A percentile compares a stretch with the other conserved stretches of the same genome.
Conservation (phyloP, 2,113 vertebrate genomes). For the Sialia sialis region DNA sequence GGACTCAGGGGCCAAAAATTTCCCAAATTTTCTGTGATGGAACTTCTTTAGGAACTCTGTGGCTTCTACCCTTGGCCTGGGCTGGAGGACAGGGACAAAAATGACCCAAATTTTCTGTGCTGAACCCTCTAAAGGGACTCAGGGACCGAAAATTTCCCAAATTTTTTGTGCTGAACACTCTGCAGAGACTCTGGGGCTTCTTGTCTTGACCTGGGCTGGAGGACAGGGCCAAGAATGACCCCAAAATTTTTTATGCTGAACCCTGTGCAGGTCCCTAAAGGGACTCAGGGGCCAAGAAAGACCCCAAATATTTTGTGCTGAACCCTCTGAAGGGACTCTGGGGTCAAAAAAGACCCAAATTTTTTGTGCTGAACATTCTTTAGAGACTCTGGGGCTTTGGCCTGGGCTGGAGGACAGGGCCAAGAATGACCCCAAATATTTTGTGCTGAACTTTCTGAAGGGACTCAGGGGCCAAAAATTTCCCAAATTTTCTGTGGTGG, state of each 20-base stretch:
- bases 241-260: neutral
- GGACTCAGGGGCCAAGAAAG: neutral
- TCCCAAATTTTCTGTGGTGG: neutral
- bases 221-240: neutral
- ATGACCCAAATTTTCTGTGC: neutral
- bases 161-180: neutral
- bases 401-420: no score
- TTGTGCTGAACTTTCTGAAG: no score
- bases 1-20: neutral
- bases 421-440: no score
- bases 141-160: neutral
- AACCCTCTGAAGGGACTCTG: neutral
- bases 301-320: neutral
- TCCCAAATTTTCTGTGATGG: neutral
- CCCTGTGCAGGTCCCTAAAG: no score
- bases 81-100: neutral
- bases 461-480: no score
- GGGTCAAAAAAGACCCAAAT: neutral
- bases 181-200: neutral
- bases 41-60: neutral
- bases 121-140: neutral
- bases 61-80: neutral
- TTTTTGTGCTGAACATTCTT: neutral
- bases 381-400: no score
- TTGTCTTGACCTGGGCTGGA: no score